Base-by-base conservation (phyloP, 64 coral and sea anemone species). In the Montipora capricornis region DNA sequence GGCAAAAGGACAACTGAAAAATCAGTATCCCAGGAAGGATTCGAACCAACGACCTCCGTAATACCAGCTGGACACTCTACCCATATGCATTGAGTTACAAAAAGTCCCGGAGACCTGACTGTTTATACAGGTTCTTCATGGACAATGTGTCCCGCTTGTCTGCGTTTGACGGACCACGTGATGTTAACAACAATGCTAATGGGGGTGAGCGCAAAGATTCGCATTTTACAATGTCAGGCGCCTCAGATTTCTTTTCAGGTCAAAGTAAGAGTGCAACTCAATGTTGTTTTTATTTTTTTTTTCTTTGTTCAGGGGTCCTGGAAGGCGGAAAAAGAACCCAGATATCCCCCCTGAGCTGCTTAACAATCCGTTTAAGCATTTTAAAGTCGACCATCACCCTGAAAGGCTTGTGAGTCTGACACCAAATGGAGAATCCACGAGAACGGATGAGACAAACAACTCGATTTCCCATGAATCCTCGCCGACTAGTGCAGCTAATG, bases 351-450 rank as follows among this genome's bases (percentile, higher is more conserved):
- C 96, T 5, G 96, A 98, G 59, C 96, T 98, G 0, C 64, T 98
- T 2, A 98, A 98, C 78, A 92, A 91, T 68, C 96, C 96, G 16
- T 98, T 98, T 67, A 98, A 95, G 24, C 93, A 94, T 66, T 98
- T 87, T 59, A 94, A 95, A 92, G 90, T 92, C 5, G 96, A 98
- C 7, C 75, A 86, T 73, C 82, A 86, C 16, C 6, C 19, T n/a
- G 82, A 86, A 3, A 86, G 82, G 46, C 4, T 64, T 86, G 64
- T 73, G 7, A 86, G 7, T 64, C 2, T 86, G 53, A 57, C 53
- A 8, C 46, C 82, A 70, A 86, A 86, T 47, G 82, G 82, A 86
- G 82, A 73, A 73, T n/a, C 64, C 68, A 73, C 66, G 9, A 86
- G 66, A 48, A 86, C 82, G 2, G 82, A 86, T 16, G 82, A 86